Conservation (phyloP, 2,888 invertebrate species). For the Heteromurus nitidus region DNA sequence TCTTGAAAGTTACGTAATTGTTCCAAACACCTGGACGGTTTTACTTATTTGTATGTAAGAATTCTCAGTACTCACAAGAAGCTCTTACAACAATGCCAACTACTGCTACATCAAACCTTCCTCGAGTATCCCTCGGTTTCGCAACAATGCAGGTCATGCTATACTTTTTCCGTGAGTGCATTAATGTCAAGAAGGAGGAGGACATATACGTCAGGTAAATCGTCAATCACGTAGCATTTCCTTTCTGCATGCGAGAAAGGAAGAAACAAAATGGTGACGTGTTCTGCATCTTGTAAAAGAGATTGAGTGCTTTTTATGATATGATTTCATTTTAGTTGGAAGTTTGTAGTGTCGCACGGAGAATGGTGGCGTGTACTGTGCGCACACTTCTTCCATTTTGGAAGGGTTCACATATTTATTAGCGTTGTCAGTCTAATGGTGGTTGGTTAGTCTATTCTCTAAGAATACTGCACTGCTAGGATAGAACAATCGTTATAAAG, state of each 20-base stretch:
- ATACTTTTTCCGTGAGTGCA: constrained; percentile 10
- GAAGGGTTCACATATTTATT: constrained; percentile 38
- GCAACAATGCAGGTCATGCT: too few species aligned
- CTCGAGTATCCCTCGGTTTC: too few species aligned
- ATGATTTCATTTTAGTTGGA: constrained; percentile 56
- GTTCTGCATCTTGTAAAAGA: neutral
- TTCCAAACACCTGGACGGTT: too few species aligned
- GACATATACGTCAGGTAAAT: constrained; percentile 35
- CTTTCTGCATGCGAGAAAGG: too few species aligned
- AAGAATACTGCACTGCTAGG: neutral
- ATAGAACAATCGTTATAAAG: too few species aligned
- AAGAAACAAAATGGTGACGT: too few species aligned
- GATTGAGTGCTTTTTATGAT: neutral
- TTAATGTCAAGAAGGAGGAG: constrained; percentile 27
- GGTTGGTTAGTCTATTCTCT: constrained; percentile 38
- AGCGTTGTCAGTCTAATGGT: constrained; percentile 49
- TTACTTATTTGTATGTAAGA: too few species aligned
- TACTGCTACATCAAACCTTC: too few species aligned
- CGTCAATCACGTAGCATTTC: neutral
- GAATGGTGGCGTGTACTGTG: constrained; percentile 59
- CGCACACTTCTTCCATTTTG: constrained; percentile 68
- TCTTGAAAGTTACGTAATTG: too few species aligned
- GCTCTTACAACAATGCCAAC: too few species aligned
- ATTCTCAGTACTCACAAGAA: too few species aligned
- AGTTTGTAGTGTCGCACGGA: constrained; percentile 44